These are phyloP conservation scores for Asobara japonica DNA, from an alignment of 1,140 invertebrate species.

Conservation along the genomic window DNA sequence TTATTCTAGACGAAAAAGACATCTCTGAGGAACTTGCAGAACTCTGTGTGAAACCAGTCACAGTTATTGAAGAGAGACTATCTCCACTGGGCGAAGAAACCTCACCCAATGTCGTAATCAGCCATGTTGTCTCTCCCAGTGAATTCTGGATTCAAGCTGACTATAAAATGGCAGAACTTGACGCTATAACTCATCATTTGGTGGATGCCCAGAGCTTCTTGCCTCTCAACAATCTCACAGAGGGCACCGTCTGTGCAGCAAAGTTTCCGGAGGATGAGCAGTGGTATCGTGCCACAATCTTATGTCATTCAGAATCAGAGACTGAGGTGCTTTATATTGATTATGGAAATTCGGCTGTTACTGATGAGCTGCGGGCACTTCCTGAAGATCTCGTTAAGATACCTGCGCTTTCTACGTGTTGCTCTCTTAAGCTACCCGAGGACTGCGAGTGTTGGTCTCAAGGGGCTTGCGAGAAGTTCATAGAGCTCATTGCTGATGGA, in stretches of 20 bases:
- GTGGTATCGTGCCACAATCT: constrained; percentile 77
- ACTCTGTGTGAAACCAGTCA: constrained; percentile 18
- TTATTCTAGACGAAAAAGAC: constrained; percentile 72
- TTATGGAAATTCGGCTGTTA: constrained; percentile 76
- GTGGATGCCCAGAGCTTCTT: constrained; percentile 67
- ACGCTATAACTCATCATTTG: constrained; percentile 71
- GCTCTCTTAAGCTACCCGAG: constrained; percentile 71
- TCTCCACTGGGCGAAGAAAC: constrained; percentile 59
- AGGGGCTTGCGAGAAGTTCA: constrained; percentile 72
- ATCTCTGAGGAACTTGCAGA: constrained; percentile 66
- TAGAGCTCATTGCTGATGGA: constrained; percentile 72
- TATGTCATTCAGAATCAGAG: constrained; percentile 70
- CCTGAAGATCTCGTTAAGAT: constrained; percentile 72
- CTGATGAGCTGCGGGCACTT: constrained; percentile 69
- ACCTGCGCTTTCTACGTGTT: constrained; percentile 72
- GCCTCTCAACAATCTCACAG: constrained; percentile 62
- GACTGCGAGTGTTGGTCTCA: constrained; percentile 72
- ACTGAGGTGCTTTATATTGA: constrained; percentile 78
- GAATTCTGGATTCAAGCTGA: constrained; percentile 80
- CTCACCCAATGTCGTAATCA: constrained; percentile 70
- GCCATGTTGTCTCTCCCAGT: constrained; percentile 73
- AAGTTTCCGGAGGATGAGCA: constrained; percentile 74
- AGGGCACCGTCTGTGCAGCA: constrained; percentile 74
- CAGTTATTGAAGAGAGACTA: constrained; percentile 47
- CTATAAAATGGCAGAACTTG: constrained; percentile 70